These are phyloP conservation scores for Nomada ferruginata DNA, from an alignment of 2,888 invertebrate genomes.

Conservation along the genomic window DNA sequence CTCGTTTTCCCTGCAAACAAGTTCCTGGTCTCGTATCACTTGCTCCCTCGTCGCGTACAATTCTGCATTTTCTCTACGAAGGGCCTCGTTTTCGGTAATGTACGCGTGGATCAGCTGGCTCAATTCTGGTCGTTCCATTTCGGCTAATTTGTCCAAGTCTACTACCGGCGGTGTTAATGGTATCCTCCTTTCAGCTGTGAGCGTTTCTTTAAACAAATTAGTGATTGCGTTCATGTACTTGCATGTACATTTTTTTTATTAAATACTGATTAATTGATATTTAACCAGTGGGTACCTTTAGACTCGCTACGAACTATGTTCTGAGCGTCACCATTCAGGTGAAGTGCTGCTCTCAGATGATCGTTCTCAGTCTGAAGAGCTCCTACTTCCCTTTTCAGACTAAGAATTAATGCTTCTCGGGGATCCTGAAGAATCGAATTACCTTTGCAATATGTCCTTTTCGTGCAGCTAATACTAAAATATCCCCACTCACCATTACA, in stretches of 20 bases:
- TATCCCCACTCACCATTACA: conserved; percentile 90
- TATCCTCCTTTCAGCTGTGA: conserved; percentile 76
- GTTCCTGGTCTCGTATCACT: conserved; percentile 94
- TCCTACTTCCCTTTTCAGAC: conserved; percentile 94
- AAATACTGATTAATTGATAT: background rate
- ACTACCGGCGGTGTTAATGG: conserved; percentile 87
- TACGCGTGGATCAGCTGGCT: conserved; percentile 94
- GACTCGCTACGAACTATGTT: conserved; percentile 70
- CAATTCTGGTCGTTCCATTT: conserved; percentile 91
- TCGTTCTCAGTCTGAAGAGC: conserved; percentile 95
- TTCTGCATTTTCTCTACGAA: conserved; percentile 94
- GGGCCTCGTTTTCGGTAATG: conserved; percentile 91
- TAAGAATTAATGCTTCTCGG: conserved; percentile 94
- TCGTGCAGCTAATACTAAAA: background rate
- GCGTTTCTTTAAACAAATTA: conserved; percentile 1
- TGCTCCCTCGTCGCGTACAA: conserved; percentile 92
- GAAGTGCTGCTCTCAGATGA: conserved; percentile 91
- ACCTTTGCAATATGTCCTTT: background rate
- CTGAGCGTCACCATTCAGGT: conserved; percentile 86
- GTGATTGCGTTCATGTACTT: too few relatives aligned
- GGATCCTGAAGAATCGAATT: conserved; percentile 89
- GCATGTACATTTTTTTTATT: background rate
- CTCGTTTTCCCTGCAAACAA: conserved; percentile 96
- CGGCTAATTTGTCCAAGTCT: conserved; percentile 90
- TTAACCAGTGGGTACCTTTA: conserved; percentile 61